A percentile compares a stretch with the other conserved stretches of the same genome.
Conservation (phyloP, 1,140 invertebrate species). For the Megalopta genalis region DNA sequence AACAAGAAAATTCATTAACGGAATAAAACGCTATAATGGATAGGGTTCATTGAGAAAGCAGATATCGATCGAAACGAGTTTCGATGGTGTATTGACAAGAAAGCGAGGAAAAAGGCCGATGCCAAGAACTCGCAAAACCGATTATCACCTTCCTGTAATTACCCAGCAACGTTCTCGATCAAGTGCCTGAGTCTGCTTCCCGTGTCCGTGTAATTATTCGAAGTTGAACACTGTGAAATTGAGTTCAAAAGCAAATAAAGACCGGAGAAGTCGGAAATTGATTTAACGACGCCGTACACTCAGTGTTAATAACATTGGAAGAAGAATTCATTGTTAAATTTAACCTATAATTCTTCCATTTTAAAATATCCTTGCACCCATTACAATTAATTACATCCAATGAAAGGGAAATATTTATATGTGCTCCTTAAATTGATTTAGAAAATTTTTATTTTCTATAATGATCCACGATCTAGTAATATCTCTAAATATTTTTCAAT, state of each 20-base stretch:
- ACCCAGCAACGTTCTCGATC: slow-evolving; percentile 26
- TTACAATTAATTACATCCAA: too few relatives aligned
- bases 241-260: slow-evolving; percentile 2
- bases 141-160: slow-evolving; percentile 42
- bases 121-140: slow-evolving; percentile 31
- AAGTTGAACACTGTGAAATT: not conserved
- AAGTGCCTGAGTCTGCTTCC: slow-evolving; percentile 1
- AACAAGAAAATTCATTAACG: not conserved
- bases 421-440: too few relatives aligned
- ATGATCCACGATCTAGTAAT: too few relatives aligned
- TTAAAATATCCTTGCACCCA: too few relatives aligned
- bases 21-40: not conserved
- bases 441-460: too few relatives aligned
- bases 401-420: too few relatives aligned
- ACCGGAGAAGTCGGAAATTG: slow-evolving; percentile 16
- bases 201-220: slow-evolving; percentile 15
- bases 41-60: slow-evolving; percentile 4
- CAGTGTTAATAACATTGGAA: too few relatives aligned
- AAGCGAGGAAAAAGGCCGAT: slow-evolving; percentile 18
- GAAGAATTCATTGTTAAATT: too few relatives aligned
- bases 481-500: too few relatives aligned
- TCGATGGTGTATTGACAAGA: not conserved
- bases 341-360: too few relatives aligned
- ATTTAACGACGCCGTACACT: not conserved
- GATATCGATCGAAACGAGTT: slow-evolving; percentile 22